These are phyloP conservation scores for Sminthurides bifidus DNA, from an alignment of 1,140 invertebrate genomes.

Conservation along the genomic window DNA sequence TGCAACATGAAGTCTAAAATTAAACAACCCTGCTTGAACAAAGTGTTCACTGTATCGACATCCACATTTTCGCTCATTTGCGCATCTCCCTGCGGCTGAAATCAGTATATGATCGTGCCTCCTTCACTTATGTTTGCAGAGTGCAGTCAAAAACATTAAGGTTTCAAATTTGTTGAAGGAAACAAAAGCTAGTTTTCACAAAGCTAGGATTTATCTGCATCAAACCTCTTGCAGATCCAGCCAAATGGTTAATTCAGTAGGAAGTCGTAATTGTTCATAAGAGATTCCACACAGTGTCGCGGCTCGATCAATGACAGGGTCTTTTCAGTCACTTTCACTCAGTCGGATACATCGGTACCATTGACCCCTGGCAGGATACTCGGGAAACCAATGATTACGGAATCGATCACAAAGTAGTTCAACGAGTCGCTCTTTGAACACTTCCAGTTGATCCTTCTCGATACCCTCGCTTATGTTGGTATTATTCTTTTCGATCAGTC, in stretches of 20 bases:
- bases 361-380: conserved; percentile 58
- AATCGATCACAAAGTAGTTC: conserved; percentile 47
- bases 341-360: conserved; percentile 63
- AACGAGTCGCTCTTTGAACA: conserved; percentile 45
- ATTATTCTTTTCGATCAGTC: conserved; percentile 36
- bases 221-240: conserved; percentile 64
- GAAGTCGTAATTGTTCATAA: conserved; percentile 53
- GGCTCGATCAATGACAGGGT: conserved; percentile 51
- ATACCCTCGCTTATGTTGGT: conserved; percentile 17
- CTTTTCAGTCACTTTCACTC: conserved; percentile 51
- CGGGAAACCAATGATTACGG: conserved; percentile 63
- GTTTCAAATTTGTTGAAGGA: background rate
- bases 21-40: too few relatives aligned
- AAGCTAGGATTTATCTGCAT: conserved; percentile 42
- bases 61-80: too few relatives aligned
- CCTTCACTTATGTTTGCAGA: background rate
- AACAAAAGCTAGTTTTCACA: background rate
- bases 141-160: background rate
- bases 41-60: too few relatives aligned
- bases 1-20: too few relatives aligned
- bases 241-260: conserved; percentile 59
- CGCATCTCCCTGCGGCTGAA: background rate
- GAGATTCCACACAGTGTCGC: conserved; percentile 52
- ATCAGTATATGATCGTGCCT: background rate
- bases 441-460: conserved; percentile 41